These are phyloP conservation scores for Heterotis niloticus DNA, from an alignment of 2,113 vertebrate genomes.

Conservation along the genomic window DNA sequence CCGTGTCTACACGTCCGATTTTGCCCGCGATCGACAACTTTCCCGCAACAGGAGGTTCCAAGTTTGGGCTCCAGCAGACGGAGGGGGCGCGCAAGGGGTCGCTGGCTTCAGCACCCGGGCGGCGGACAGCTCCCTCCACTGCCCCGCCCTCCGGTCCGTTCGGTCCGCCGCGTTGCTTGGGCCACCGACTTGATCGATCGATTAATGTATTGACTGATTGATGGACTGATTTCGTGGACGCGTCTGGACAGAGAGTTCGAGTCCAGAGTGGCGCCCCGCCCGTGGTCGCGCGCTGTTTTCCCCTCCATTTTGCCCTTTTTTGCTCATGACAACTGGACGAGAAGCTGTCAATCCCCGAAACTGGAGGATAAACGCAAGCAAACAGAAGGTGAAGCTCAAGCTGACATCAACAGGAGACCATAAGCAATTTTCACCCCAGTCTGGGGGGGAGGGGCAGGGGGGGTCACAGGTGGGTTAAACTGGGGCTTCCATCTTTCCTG, in stretches of 20 bases:
- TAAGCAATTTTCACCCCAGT: not conserved
- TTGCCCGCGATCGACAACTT: constrained; percentile 56
- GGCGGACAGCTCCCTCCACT: constrained; percentile 64
- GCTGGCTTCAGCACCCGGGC: constrained; percentile 65
- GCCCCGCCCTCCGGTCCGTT: constrained; percentile 24
- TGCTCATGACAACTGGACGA: too few relatives aligned
- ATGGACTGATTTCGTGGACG: not conserved
- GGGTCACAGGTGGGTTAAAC: not conserved
- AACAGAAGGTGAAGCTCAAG: not conserved
- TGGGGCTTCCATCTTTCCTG: not conserved
- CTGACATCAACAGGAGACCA: too few relatives aligned
- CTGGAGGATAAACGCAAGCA: not conserved
- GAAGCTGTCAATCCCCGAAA: not conserved
- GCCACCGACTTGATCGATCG: too few relatives aligned
- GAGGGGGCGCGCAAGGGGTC: constrained; percentile 37
- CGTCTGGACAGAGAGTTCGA: not conserved
- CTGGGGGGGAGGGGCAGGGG: not conserved
- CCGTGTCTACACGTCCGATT: not conserved
- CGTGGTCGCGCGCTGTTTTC: not conserved
- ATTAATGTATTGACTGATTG: not conserved
- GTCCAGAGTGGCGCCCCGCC: constrained; percentile 4
- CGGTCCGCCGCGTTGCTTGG: too few relatives aligned
- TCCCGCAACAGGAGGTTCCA: constrained; percentile 72
- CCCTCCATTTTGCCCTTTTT: too few relatives aligned
- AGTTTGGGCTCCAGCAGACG: constrained; percentile 49